Evolutionary conservation across 2,797 vertebrate genomes (phyloP).

Genomic region (Odontamblyopus lacepedii): DNA sequence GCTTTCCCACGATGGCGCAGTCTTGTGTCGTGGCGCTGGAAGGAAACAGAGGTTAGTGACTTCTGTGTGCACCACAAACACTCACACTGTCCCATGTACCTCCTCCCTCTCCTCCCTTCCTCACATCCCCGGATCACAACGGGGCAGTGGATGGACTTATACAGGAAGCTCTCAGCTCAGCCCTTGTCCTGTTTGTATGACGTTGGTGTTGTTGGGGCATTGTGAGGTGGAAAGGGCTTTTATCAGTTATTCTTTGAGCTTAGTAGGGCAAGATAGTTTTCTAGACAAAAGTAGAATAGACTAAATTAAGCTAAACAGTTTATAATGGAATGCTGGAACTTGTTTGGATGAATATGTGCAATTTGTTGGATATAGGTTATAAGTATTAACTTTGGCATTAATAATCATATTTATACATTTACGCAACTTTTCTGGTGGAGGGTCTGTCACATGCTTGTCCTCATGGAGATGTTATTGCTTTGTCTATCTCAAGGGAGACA

Average conservation of each 20-base stretch:
- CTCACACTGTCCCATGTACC: slow-evolving; percentile 10
- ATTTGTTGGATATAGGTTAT: no score
- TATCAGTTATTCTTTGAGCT: slow-evolving; percentile 52
- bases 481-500: no score
- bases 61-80: slow-evolving; percentile 44
- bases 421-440: no score
- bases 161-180: slow-evolving; percentile 81
- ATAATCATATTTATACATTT: no score
- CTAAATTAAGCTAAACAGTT: neutral
- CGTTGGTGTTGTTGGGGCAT: slow-evolving; percentile 53
- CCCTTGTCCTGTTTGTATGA: slow-evolving; percentile 79
- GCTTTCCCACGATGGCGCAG: slow-evolving; percentile 79
- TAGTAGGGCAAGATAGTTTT: slow-evolving; percentile 33
- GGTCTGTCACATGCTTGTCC: no score
- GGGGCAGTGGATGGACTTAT: slow-evolving; percentile 63
- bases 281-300: neutral
- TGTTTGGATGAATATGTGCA: neutral
- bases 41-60: slow-evolving; percentile 71
- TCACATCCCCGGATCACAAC: slow-evolving; percentile 37
- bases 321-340: neutral
- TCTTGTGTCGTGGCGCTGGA: slow-evolving; percentile 56
- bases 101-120: slow-evolving; percentile 5
- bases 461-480: no score
- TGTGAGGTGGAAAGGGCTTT: slow-evolving; percentile 51
- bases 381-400: no score